Conservation (phyloP, 2,888 invertebrate species). For the Sarcophaga variegata region DNA sequence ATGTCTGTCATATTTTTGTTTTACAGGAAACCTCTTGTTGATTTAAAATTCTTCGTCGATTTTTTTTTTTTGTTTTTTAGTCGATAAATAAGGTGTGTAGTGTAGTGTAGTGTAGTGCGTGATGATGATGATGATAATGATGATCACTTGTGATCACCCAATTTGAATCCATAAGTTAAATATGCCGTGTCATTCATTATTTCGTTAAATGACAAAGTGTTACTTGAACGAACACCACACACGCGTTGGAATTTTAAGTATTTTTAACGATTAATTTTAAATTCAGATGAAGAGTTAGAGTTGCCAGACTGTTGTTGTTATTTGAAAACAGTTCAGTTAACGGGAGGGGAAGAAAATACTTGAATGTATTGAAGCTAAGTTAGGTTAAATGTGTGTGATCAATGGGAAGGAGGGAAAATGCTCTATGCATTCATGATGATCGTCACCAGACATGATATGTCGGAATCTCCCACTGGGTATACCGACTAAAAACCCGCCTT, state of each 20-base stretch:
- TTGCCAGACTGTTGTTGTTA: conserved; percentile 6
- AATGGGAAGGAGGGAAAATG: too few species aligned
- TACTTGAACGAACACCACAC: conserved; percentile 62
- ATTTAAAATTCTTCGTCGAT: background rate
- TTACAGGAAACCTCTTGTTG: conserved; percentile 28
- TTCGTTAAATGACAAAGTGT: conserved; percentile 46
- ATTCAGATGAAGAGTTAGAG: background rate
- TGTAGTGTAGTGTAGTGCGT: conserved; percentile 11
- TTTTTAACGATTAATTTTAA: background rate
- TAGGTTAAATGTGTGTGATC: too few species aligned
- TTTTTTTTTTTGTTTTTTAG: background rate
- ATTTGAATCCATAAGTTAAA: conserved; percentile 34
- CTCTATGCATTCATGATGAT: too few species aligned
- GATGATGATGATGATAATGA: background rate
- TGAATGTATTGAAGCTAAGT: too few species aligned
- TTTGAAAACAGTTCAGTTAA: background rate
- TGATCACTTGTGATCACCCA: conserved; percentile 43
- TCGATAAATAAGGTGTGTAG: conserved; percentile 30
- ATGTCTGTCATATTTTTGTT: background rate
- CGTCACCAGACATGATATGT: too few species aligned
- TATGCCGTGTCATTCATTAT: conserved; percentile 61
- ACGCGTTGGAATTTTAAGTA: conserved; percentile 67
- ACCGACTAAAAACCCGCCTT: too few species aligned
- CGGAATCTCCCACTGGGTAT: too few species aligned
- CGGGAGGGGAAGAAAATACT: too few species aligned